Evolutionary conservation across 2,113 vertebrate genomes (phyloP), one percentile per base, ranked within the genome.

Genomic region (Callaeas wilsoni): DNA sequence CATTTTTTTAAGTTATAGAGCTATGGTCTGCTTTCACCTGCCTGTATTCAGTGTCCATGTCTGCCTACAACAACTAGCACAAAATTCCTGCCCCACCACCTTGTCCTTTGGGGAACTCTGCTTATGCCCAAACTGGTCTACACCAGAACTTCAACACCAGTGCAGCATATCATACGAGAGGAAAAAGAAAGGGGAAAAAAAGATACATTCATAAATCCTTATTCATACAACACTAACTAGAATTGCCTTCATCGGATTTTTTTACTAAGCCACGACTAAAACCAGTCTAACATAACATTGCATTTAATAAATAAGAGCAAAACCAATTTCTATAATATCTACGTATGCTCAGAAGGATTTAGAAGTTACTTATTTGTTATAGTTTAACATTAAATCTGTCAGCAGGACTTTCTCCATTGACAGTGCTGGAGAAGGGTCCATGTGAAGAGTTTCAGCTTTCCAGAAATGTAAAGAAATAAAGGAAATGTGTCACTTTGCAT

Each of bases 401-500:
- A 46, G 17, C 11, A 64, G 32, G 33, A 64, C 22, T 37, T 74
- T 90, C 12, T 70, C 8, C 37, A 50, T 7, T 56, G 19, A 30
- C 18, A 57, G 1, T 23, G 3, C 3, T 70, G 23, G 29, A 89
- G 41, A 30, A 57, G 19, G 9, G 10, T 74, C 14, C 16, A 4
- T 9, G 8, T 42, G 27, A 90, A 80, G 42, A 71, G 29, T 30
- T 74, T 89, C 26, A 5, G n/a, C 5, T 42, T 65, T 73, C 27
- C 41, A 77, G 35, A 56, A 68, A 69, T 2, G 1, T 15, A 47
- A 35, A 75, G 33, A 62, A 70, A 63, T 16, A n/a, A 52, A 39
- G 23, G 23, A 53, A 62, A 47, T 23, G 16, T 4, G 1, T 32
- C 3, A 0, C 8, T 76, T 26, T 41, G 26, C 8, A 13, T 27